Conservation (phyloP, 2,797 vertebrate genomes). For the Halcyon badia region DNA sequence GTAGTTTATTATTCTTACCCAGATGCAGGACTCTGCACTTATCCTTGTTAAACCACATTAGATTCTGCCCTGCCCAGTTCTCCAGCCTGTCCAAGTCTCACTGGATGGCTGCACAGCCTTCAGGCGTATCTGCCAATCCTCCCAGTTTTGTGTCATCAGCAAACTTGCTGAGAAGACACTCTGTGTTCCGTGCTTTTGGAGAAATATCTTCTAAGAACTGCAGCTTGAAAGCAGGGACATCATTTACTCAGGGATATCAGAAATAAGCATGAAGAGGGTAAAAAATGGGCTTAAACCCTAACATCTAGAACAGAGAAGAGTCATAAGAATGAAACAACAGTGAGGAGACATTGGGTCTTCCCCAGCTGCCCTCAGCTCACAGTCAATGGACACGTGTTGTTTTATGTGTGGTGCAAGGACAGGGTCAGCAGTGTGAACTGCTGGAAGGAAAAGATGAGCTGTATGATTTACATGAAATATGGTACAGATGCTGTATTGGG, state of each 20-base stretch:
- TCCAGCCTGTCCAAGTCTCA: too few species aligned
- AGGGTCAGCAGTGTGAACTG: fast-evolving
- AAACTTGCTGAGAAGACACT: too few species aligned
- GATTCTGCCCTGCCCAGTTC: too few species aligned
- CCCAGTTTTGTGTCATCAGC: too few species aligned
- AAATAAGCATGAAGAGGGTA: not conserved
- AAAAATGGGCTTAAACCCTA: not conserved
- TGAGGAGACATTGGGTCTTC: not conserved
- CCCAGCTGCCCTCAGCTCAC: not conserved
- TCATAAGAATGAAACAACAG: not conserved
- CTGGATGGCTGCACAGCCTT: too few species aligned
- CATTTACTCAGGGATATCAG: not conserved
- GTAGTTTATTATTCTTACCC: too few species aligned
- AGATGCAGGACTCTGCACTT: too few species aligned
- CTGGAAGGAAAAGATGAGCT: not conserved
- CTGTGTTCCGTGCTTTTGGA: not conserved
- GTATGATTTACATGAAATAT: not conserved
- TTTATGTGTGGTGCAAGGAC: not conserved
- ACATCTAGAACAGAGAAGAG: not conserved
- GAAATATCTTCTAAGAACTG: not conserved
- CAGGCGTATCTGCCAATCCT: too few species aligned
- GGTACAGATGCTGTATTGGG: not conserved
- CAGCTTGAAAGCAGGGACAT: not conserved
- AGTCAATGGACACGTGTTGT: fast-evolving
- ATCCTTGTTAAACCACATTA: too few species aligned